phyloP scores from a whole-genome alignment of 2,797 vertebrate species.

The Eulemur rubriventer region DNA sequence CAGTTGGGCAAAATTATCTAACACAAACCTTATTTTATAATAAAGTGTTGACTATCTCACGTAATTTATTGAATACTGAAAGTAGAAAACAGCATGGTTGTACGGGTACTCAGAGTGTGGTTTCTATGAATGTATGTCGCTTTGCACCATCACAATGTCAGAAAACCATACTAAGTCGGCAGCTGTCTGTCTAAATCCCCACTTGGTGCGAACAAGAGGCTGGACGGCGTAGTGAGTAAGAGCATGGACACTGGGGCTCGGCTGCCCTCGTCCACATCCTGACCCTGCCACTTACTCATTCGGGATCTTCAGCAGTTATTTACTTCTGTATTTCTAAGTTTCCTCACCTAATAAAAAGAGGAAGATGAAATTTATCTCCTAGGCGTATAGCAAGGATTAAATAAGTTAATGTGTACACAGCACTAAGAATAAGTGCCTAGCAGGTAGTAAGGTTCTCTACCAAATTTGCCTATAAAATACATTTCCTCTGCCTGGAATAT shows the following conservation, averaged over 20 bases:
- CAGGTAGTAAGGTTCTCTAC: neutral
- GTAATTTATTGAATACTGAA: neutral
- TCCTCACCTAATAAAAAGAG: neutral
- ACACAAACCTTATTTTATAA: neutral
- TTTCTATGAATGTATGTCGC: neutral
- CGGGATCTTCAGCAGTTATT: neutral
- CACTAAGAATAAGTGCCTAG: too few relatives aligned
- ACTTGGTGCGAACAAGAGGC: neutral
- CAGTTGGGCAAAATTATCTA: neutral
- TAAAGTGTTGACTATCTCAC: neutral
- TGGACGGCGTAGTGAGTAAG: neutral
- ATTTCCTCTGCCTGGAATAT: neutral
- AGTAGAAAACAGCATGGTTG: neutral
- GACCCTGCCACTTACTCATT: neutral
- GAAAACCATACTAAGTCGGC: too few relatives aligned
- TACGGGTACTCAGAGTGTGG: neutral
- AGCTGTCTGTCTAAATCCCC: neutral
- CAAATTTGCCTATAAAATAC: neutral
- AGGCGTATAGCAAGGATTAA: neutral
- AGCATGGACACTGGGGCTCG: neutral
- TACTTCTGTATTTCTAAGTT: neutral
- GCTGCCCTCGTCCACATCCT: neutral
- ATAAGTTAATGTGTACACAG: neutral
- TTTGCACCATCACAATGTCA: neutral
- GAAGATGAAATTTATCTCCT: neutral